Percentiles rank a stretch among this genome's conserved stretches.
Evolutionary conservation across 2,888 invertebrate genomes (phyloP).

Genomic region (Malthinus seriepunctatus): DNA sequence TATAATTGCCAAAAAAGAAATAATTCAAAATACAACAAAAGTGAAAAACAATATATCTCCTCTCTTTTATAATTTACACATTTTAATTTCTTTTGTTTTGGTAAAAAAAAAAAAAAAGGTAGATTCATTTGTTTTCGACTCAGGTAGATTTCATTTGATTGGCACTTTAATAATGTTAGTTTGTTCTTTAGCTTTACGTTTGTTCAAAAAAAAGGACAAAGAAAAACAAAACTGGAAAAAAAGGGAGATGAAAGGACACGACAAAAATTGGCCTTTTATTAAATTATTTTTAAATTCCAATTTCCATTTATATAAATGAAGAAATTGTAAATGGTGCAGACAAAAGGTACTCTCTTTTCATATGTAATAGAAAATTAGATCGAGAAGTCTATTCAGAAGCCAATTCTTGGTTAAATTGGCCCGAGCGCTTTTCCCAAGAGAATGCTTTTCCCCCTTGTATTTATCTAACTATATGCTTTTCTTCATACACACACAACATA

Average conservation of each 20-base stretch:
- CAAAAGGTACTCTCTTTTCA: conserved; percentile 25
- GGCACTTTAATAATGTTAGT: conserved; percentile 32
- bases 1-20: conserved; percentile 48
- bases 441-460: conserved; percentile 16
- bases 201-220: too few species aligned
- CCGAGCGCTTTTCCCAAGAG: conserved; percentile 24
- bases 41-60: conserved; percentile 50
- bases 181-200: neutral
- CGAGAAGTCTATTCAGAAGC: conserved; percentile 30
- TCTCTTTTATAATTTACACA: conserved; percentile 52
- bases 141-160: conserved; percentile 28
- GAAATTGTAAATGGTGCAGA: conserved; percentile 22
- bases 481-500: conserved; percentile 3
- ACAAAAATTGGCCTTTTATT: conserved; percentile 4
- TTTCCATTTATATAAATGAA: conserved; percentile 18
- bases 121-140: conserved; percentile 35
- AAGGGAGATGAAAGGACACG: too few species aligned
- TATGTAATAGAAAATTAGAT: conserved; percentile 28
- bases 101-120: conserved; percentile 1
- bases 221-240: too few species aligned
- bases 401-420: conserved; percentile 30
- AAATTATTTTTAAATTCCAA: conserved; percentile 18
- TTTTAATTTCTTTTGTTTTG: conserved; percentile 53
- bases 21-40: conserved; percentile 39
- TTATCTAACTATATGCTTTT: conserved; percentile 16